Base-by-base conservation (phyloP, 53 echinoderm and acorn worm species). In the Henricia sp. region DNA sequence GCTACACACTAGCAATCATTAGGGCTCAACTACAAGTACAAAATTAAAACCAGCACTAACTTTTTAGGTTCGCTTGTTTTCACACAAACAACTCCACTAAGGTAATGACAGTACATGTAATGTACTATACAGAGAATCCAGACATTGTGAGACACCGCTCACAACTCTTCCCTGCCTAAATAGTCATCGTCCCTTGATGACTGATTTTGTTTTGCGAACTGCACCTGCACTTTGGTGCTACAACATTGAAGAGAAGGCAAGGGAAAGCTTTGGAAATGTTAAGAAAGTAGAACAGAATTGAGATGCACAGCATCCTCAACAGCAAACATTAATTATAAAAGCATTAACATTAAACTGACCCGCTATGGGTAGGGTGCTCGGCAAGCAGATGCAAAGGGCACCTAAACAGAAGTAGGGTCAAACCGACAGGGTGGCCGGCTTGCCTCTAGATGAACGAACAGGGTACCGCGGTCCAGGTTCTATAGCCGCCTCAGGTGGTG, bases 141-240 rank as follows among this genome's bases (percentile, higher is more conserved):
- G n/a, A n/a, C n/a, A n/a, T n/a, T n/a, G n/a, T n/a, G n/a, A n/a
- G n/a, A n/a, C n/a, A 44, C 44, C 21, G 17, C 55, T 23, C 21
- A 55, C 55, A 55, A 55, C 55, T 55, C 23, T 55, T 55, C 55
- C 55, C 55, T 21, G 55, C 55, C 55, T 55, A 55, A 21, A 19
- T 9, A 55, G 55, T 55, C 55, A 55, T 55, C 55, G 55, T 21
- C 55, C 55, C 44, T 44, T 44, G 44, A 44, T 44, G 44, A 44
- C 44, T 44, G 6, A 13, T 13, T 13, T 44, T n/a, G n/a, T 44
- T 44, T 9, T 9, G 44, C 6, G 44, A 9, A 13, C 44, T 13
- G 44, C 6, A 6, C 13, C 6, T 44, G 44, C 6, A 6, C 44
- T 44, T 13, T 6, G 44, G 44, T 44, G 44, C 13, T 44, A n/a